Evolutionary conservation across 1,140 invertebrate genomes (phyloP).

Genomic region (Planococcus citri): DNA sequence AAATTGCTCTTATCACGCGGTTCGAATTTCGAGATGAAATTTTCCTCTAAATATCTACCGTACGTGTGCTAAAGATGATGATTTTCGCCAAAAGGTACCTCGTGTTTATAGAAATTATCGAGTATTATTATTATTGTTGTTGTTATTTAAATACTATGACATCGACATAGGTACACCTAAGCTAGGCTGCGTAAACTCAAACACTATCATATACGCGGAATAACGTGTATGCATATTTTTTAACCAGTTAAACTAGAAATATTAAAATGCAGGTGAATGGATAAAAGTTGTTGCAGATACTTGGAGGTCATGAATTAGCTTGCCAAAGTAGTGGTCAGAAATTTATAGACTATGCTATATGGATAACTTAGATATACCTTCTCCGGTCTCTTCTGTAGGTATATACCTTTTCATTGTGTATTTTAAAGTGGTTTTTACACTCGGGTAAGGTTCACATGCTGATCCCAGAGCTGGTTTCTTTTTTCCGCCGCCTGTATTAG

Average conservation of each 20-base stretch:
- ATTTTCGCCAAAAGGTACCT: no score
- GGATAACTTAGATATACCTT: no score
- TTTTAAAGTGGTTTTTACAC: constrained; percentile 3
- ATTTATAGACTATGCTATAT: constrained; percentile 12
- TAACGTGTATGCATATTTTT: constrained; percentile 15
- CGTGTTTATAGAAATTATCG: no score
- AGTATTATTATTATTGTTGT: no score
- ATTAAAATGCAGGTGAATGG: constrained; percentile 20
- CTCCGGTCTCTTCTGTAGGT: no score
- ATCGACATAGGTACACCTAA: no score
- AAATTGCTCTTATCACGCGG: background rate
- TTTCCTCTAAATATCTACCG: background rate
- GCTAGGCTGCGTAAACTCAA: background rate
- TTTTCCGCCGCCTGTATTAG: background rate
- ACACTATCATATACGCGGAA: no score
- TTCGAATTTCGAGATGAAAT: constrained; percentile 3
- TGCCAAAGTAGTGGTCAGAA: constrained; percentile 17
- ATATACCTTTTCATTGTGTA: background rate
- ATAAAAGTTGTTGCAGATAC: constrained; percentile 17
- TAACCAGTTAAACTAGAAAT: constrained; percentile 18
- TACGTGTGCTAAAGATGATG: no score
- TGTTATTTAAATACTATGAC: no score
- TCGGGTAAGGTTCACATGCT: background rate
- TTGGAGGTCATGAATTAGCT: constrained; percentile 18
- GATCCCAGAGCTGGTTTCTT: no score